Evolutionary conservation across 2,113 vertebrate species (phyloP), one percentile per base, ranked within the genome.

Genomic region (Dipodomys merriami): DNA sequence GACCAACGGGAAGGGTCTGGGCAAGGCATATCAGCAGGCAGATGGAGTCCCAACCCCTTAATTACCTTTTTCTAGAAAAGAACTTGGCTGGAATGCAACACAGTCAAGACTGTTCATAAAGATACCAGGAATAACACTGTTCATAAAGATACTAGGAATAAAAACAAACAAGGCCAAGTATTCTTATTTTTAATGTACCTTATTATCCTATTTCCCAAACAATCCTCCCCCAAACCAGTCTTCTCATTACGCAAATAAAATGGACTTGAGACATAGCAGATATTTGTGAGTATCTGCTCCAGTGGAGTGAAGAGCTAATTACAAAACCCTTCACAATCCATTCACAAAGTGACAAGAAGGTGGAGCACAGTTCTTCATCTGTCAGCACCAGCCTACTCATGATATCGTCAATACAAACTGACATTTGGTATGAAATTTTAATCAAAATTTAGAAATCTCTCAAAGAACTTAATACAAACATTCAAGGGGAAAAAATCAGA

Each of bases 281-380:
- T 95, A 83, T 81, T 95, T 91, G 88, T 90, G 16, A 64, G 91
- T 67, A 83, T 95, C 80, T 94, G 39, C 46, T 81, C 86, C 86
- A 94, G 67, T 91, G 88, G 91, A 93, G 86, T 87, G 79, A 79
- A 86, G 20, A 97, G 79, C 79, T 96, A 96, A 97, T 96, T 82
- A 96, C 94, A 62, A 95, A 95, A 83, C 65, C 84, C 94, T 95
- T 94, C 91, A 92, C 79, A 91, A 89, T 65, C 95, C 88, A 96
- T 95, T 98, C 96, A 94, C 91, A 95, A 97, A 97, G 97, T 10
- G 64, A 97, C 88, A 96, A 71, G 94, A 78, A 97, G 95, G 96
- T 2, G 62, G 94, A 91, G 94, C 68, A 33, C 62, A 33, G 1
- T n/a, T 39, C 73, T 89, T 94, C 73, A 79, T 33, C 80, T 6